These are phyloP conservation scores for Acanthis flammea DNA, from an alignment of 2,797 vertebrate genomes.

Conservation along the genomic window DNA sequence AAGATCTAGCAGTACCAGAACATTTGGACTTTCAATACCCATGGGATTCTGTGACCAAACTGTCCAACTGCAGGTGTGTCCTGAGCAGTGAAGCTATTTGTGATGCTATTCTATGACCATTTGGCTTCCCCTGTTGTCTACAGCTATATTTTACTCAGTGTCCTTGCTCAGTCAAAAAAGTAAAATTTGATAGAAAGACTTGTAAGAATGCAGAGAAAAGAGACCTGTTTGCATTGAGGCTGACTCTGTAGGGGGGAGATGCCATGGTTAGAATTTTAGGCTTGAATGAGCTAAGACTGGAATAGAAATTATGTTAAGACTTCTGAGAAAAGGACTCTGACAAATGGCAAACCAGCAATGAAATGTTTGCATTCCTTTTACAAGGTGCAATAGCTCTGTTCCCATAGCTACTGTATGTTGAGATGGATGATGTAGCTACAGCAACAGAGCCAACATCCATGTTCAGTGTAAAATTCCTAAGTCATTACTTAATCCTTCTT, in stretches of 20 bases:
- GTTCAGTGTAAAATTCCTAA: slow-evolving; percentile 17
- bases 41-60: neutral
- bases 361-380: slow-evolving; percentile 50
- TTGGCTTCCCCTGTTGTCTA: neutral
- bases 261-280: neutral
- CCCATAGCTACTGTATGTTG: slow-evolving; percentile 61
- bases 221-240: neutral
- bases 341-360: slow-evolving; percentile 19
- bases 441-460: slow-evolving; percentile 30
- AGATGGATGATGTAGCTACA: slow-evolving; percentile 40
- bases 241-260: neutral
- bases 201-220: neutral
- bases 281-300: neutral
- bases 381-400: slow-evolving; percentile 32
- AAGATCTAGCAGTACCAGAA: neutral
- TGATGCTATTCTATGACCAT: neutral
- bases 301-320: slow-evolving; percentile 19
- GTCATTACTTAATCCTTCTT: slow-evolving; percentile 10
- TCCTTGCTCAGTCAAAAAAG: neutral
- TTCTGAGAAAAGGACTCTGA: slow-evolving; percentile 20
- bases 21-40: fast-evolving
- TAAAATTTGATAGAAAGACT: neutral
- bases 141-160: neutral
- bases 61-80: neutral
- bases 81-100: neutral